Evolutionary conservation across 2,888 invertebrate genomes (phyloP).

Genomic region (Ctenicera cuprea): DNA sequence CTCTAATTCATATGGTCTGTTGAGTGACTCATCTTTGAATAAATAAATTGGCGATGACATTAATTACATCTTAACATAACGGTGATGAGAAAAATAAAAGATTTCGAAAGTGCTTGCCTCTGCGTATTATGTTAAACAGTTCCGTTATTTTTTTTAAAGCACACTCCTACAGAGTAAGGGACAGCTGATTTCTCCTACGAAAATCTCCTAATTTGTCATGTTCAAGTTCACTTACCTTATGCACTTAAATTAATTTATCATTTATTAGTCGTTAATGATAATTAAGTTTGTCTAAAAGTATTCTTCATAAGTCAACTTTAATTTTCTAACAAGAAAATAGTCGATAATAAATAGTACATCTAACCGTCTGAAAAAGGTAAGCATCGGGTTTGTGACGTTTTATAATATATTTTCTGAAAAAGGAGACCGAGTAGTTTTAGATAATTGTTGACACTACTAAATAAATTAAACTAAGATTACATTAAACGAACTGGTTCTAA

Average conservation of each 20-base stretch:
- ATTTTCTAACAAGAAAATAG: constrained; percentile 6
- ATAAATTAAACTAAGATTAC: neutral
- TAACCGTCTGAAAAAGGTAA: neutral
- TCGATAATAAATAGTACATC: constrained; percentile 16
- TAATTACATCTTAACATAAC: constrained; percentile 45
- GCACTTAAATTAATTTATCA: constrained; percentile 30
- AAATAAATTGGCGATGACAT: constrained; percentile 42
- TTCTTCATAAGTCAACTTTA: constrained; percentile 21
- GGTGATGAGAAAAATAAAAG: constrained; percentile 36
- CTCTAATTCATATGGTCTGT: constrained; percentile 26
- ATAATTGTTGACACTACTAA: neutral
- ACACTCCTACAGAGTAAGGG: constrained; percentile 48
- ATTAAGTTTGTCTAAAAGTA: constrained; percentile 23
- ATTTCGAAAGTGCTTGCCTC: constrained; percentile 39
- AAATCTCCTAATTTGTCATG: constrained; percentile 50
- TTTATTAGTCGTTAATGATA: constrained; percentile 22
- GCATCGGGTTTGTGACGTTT: neutral
- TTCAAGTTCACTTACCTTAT: constrained; percentile 50
- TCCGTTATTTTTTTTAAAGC: constrained; percentile 49
- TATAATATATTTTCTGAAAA: neutral
- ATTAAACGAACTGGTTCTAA: too few species aligned
- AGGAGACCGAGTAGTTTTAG: constrained; percentile 11
- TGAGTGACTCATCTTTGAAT: constrained; percentile 36
- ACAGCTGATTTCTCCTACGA: constrained; percentile 52
- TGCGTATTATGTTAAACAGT: constrained; percentile 45